Evolutionary conservation across 2,888 invertebrate genomes (phyloP), one percentile per base, ranked within the genome.

Genomic region (Nasonovia ribisnigri): DNA sequence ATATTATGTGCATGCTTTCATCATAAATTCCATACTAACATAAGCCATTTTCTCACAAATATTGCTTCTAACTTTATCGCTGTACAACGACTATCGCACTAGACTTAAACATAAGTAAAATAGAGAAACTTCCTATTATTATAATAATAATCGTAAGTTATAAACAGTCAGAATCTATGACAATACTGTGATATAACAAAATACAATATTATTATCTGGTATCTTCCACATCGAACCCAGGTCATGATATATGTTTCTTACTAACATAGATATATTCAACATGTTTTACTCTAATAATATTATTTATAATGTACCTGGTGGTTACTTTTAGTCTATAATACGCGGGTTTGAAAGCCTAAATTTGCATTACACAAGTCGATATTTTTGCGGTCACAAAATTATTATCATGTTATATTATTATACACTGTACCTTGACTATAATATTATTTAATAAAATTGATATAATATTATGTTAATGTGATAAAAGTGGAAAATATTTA

Each of bases 11-110:
- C n/a, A 13, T 51, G 36, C 48, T 87, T 87, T 87, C 51, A 87
- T 87, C 87, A 48, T 87, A 87, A 87, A 87, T 48, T 36, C 36
- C 87, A 51, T 24, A 51, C 48, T 87, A n/a, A 24, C n/a, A 87
- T 87, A 36, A 87, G 48, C n/a, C 87, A 16, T 16, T 87, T n/a
- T 87, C 77, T 77, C 77, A 77, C 77, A 6, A 77, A 8, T 77
- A 36, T 77, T 36, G 20, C 77, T 77, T 77, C n/a, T 20, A 36
- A 87, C 36, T 87, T 87, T 87, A 87, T 87, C 48, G n/a, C n/a
- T 8, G 20, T 77, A 24, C 36, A 87, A 51, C 48, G n/a, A 48
- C 36, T 3, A n/a, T 87, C 20, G 24, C 48, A 87, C 36, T 51
- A 20, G n/a, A 87, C n/a, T 87, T 87, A 3, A 48, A 51, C 87